phyloP scores from a whole-genome alignment of 2,113 vertebrate genomes.

The Speoplatyrhinus poulsoni region DNA sequence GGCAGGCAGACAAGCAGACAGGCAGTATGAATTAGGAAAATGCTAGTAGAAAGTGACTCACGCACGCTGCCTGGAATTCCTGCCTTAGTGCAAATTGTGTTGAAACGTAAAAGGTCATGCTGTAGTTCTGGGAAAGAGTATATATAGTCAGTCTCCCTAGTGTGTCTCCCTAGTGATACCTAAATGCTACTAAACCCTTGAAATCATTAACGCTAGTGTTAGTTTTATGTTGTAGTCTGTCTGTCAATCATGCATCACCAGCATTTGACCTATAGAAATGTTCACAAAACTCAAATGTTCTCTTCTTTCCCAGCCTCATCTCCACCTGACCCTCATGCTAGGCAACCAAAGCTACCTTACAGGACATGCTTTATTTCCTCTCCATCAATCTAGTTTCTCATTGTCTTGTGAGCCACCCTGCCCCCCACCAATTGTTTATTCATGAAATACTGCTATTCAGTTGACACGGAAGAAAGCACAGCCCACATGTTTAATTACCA shows the following conservation, averaged over 20 bases:
- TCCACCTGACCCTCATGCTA: slow-evolving; percentile 25
- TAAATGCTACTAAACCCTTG: neutral
- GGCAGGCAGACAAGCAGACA: slow-evolving; percentile 11
- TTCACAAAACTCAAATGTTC: slow-evolving; percentile 52
- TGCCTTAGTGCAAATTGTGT: slow-evolving; percentile 54
- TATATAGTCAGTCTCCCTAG: slow-evolving; percentile 8
- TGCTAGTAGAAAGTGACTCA: slow-evolving; percentile 72
- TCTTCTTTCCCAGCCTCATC: slow-evolving; percentile 40
- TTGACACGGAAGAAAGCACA: slow-evolving; percentile 21
- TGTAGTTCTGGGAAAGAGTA: slow-evolving; percentile 40
- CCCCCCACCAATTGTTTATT: slow-evolving; percentile 29
- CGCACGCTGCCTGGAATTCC: slow-evolving; percentile 72
- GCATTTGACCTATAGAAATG: slow-evolving; percentile 24
- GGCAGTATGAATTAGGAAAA: slow-evolving; percentile 69
- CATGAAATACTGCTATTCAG: slow-evolving; percentile 26
- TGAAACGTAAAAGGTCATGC: slow-evolving; percentile 48
- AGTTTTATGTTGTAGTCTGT: slow-evolving; percentile 17
- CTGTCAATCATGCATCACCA: slow-evolving; percentile 58
- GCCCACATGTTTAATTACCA: neutral
- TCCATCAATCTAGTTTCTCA: slow-evolving; percentile 29
- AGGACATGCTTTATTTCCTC: slow-evolving; percentile 61
- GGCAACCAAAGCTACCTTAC: slow-evolving; percentile 1
- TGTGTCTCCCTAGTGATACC: neutral
- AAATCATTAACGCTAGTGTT: slow-evolving; percentile 45
- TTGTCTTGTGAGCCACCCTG: slow-evolving; percentile 35